A percentile compares a stretch with the other conserved stretches of the same genome.
Conservation (phyloP, 2,888 invertebrate genomes). For the Calephelis perditalis region DNA sequence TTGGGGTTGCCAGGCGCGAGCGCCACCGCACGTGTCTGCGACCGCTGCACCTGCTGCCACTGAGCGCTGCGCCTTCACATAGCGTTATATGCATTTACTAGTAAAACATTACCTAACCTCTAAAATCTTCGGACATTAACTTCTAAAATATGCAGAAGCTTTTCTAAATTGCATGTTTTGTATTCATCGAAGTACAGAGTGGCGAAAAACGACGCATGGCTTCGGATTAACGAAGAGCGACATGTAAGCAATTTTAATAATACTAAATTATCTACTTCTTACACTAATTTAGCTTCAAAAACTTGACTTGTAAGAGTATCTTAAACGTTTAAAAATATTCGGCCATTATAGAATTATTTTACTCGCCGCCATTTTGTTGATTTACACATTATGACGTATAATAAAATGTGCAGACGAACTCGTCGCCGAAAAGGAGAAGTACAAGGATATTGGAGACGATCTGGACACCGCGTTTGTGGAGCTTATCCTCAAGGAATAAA, state of each 20-base stretch:
- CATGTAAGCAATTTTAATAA: slow-evolving; percentile 38
- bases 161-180: slow-evolving; percentile 36
- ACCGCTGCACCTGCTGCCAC: slow-evolving; percentile 69
- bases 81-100: slow-evolving; percentile 54
- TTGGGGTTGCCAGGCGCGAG: slow-evolving; percentile 49
- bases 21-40: slow-evolving; percentile 45
- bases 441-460: slow-evolving; percentile 99
- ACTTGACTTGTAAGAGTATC: slow-evolving; percentile 55
- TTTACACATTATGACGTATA: slow-evolving; percentile 17
- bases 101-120: slow-evolving; percentile 27
- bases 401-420: slow-evolving; percentile 85
- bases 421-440: slow-evolving; percentile 98
- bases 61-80: slow-evolving; percentile 38
- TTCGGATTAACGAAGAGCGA: slow-evolving; percentile 65
- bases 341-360: slow-evolving; percentile 4
- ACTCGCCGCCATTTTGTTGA: slow-evolving; percentile 13
- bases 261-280: slow-evolving; percentile 26
- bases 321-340: slow-evolving; percentile 13
- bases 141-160: slow-evolving; percentile 27
- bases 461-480: slow-evolving; percentile 99
- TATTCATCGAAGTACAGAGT: slow-evolving; percentile 25
- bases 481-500: slow-evolving; percentile 86
- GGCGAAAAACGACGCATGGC: slow-evolving; percentile 60
- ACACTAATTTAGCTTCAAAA: slow-evolving; percentile 48
- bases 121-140: slow-evolving; percentile 36